Base-by-base conservation (phyloP, 1,140 invertebrate species). In the Geopemphigus sp. region DNA sequence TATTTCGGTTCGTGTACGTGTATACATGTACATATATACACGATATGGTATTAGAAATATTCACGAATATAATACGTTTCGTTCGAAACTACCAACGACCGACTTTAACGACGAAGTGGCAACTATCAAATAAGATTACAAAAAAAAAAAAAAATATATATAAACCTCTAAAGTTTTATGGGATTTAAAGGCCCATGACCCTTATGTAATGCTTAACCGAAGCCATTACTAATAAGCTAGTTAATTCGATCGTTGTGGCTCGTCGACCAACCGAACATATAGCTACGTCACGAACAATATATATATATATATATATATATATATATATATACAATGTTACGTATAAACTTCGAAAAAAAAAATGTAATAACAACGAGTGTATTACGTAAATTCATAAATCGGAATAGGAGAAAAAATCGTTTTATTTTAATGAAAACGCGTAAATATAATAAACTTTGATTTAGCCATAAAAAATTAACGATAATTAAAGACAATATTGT, bases 181-280 rank as follows among this genome's bases (percentile, higher is more conserved):
- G 66, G 32, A 66, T 66, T 68, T 68, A 50, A 24, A 26, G 64
- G 64, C 93, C 92, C 86, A 93, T 93, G 84, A 91, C 91, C 82
- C 93, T 91, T 83, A 93, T 80, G 12, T 59, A 74, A 74, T 74
- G 12, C 47, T 14, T 39, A 56, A 5, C 57, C 39, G 72, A 74
- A 74, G 72, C 72, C 72, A 74, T 74, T 74, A 74, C n/a, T 15
- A 39, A n/a, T 74, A 74, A 57, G n/a, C 54, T 74, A 57, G 24
- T 74, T 74, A 74, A 74, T 74, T 39, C 54, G 10, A 57, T 57
- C 72, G 32, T 73, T 11, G 19, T 11, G 24, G 26, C 26, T 32
- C 45, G 54, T 57, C 50, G 15, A 32, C 17, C 24, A n/a, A 19
- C 2, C 22, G 26, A 4, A 10, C 17, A 29, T 32, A 32, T 63